Evolutionary conservation across 1,140 invertebrate species (phyloP), one percentile per base, ranked within the genome.

Genomic region (Zaprionus gabonicus): DNA sequence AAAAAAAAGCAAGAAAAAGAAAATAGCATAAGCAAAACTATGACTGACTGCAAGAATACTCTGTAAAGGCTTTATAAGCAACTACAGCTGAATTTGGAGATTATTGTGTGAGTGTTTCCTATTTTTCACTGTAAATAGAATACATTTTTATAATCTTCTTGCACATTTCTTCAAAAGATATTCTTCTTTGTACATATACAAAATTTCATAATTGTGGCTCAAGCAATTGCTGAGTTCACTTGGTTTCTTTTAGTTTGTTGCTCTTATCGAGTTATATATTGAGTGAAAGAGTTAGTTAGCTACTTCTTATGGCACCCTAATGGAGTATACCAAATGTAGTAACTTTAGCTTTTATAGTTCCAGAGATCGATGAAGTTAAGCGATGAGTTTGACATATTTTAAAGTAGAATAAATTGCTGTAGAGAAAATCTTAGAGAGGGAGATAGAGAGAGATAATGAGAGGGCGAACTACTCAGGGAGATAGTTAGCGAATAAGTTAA

Each of bases 1-100:
- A 66, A 56, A 31, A 57, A 51, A 63, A 31, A 41, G 10, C 31
- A n/a, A 44, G 15, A 59, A 34, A 20, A 7, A 31, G 53, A 4
- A 36, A 60, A 69, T 23, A 59, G 46, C 46, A 12, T 25, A 51
- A 17, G 71, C 17, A n/a, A 49, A 15, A 7, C 3, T 7, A 15
- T 49, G 41, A 17, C 13, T 9, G 46, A 51, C 46, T 25, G 46
- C 10, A 4, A 4, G 10, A 25, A 51, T 51, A 51, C 46, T 20
- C 46, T 51, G 20, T n/a, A 41, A 41, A 15, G 6, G 4, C 9
- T 2, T 34, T 34, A 34, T 34, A 3, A 34, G 10, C 31, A 34
- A 34, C 3, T 31, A 0, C 2, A 31, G 7, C 28, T 31, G 1
- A 31, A 7, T 31, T 7, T 31, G 7, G 0, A 0, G 7, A 7